These are phyloP conservation scores for Pimephales promelas DNA, from an alignment of 2,113 vertebrate species.

Conservation along the genomic window DNA sequence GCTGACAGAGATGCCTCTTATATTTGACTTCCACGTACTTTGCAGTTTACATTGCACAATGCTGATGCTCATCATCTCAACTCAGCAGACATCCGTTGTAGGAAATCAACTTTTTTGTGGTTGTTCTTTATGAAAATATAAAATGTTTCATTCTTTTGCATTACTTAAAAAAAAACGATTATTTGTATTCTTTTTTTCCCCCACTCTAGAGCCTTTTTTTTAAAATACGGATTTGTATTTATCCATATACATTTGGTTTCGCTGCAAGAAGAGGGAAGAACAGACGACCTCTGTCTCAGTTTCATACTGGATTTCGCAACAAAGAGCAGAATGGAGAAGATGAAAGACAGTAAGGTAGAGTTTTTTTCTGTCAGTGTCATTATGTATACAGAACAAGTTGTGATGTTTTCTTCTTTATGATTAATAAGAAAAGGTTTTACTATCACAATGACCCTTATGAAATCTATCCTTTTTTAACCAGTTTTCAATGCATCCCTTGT, in stretches of 20 bases:
- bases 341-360: constrained; percentile 71
- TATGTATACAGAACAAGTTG: background rate
- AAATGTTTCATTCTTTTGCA: background rate
- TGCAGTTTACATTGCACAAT: background rate
- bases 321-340: constrained; percentile 67
- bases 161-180: background rate
- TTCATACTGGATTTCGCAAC: background rate
- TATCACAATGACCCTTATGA: background rate
- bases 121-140: background rate
- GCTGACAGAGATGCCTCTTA: background rate
- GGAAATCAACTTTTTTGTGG: background rate
- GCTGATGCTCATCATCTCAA: background rate
- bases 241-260: background rate
- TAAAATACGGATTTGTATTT: background rate
- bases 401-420: background rate
- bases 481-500: background rate
- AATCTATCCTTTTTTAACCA: background rate
- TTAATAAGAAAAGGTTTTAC: background rate
- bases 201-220: background rate
- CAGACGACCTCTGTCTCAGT: background rate
- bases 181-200: background rate
- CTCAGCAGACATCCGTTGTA: background rate
- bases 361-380: background rate
- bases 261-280: constrained; percentile 8
- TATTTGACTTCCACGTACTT: constrained; percentile 16